Evolutionary conservation across 92 coral and sea anemone genomes (phyloP).

Genomic region (Porites evermanni): DNA sequence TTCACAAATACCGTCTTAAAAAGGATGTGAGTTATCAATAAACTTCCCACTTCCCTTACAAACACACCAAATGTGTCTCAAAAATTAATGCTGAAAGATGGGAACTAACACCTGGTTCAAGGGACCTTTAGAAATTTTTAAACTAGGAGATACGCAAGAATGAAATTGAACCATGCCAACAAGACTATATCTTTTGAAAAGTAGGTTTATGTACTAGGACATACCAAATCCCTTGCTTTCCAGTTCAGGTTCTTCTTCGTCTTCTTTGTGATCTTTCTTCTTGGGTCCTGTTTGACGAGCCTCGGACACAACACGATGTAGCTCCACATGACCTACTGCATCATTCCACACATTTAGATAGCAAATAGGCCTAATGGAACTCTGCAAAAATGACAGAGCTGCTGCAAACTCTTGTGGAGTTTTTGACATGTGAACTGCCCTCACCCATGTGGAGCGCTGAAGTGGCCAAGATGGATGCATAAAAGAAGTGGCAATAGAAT

Average conservation of each 20-base stretch:
- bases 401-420: slow-evolving; percentile 92
- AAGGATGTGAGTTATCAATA: no score
- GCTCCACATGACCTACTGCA: slow-evolving; percentile 88
- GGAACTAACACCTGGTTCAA: no score
- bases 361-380: slow-evolving; percentile 89
- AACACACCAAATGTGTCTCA: no score
- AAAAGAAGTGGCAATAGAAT: slow-evolving; percentile 87
- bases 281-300: slow-evolving; percentile 61
- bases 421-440: slow-evolving; percentile 89
- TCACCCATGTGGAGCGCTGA: slow-evolving; percentile 98
- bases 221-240: slow-evolving; percentile 58
- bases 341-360: slow-evolving; percentile 92
- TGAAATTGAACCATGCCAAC: no score
- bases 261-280: slow-evolving; percentile 83
- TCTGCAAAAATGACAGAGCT: slow-evolving; percentile 81
- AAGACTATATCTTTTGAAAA: no score
- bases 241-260: slow-evolving; percentile 86
- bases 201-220: background rate
- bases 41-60: no score
- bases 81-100: no score
- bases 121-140: no score
- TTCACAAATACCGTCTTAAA: background rate
- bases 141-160: no score
- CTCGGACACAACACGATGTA: slow-evolving; percentile 84
- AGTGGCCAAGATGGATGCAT: slow-evolving; percentile 99